Conservation (phyloP, 2,797 vertebrate species). For the Tarsius wallacei region DNA sequence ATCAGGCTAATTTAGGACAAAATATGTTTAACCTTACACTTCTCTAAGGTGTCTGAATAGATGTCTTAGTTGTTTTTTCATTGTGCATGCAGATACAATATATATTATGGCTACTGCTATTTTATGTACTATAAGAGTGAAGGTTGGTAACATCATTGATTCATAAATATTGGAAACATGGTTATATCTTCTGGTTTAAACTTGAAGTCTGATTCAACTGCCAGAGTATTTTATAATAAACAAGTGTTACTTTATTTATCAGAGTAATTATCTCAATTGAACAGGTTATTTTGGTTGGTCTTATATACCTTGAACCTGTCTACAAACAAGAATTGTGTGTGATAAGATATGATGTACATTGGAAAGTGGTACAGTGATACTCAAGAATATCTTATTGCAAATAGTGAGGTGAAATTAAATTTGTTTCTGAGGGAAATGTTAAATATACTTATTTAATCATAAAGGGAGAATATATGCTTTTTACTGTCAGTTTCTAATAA, state of each 20-base stretch:
- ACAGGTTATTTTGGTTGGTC: not conserved
- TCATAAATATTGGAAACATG: not conserved
- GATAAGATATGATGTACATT: not conserved
- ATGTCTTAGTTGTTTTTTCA: not conserved
- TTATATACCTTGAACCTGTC: not conserved
- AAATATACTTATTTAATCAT: not conserved
- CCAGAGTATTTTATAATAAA: constrained; percentile 10
- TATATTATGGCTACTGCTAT: not conserved
- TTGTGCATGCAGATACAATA: not conserved
- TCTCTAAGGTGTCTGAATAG: not conserved
- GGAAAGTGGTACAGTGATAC: not conserved
- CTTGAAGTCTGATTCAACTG: not conserved
- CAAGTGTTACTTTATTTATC: constrained; percentile 51
- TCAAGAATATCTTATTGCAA: not conserved
- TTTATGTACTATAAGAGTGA: not conserved
- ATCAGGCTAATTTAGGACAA: constrained; percentile 29
- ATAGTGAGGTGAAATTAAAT: not conserved
- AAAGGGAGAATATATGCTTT: not conserved
- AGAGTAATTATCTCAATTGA: constrained; percentile 13
- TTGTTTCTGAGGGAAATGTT: not conserved
- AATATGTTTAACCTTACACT: not conserved
- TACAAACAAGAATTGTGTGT: not conserved
- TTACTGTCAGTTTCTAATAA: constrained; percentile 10
- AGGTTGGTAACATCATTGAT: not conserved
- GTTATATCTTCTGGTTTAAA: constrained; percentile 56